These are phyloP conservation scores for Crypturellus tataupa DNA, from an alignment of 2,797 vertebrate species.

Conservation along the genomic window DNA sequence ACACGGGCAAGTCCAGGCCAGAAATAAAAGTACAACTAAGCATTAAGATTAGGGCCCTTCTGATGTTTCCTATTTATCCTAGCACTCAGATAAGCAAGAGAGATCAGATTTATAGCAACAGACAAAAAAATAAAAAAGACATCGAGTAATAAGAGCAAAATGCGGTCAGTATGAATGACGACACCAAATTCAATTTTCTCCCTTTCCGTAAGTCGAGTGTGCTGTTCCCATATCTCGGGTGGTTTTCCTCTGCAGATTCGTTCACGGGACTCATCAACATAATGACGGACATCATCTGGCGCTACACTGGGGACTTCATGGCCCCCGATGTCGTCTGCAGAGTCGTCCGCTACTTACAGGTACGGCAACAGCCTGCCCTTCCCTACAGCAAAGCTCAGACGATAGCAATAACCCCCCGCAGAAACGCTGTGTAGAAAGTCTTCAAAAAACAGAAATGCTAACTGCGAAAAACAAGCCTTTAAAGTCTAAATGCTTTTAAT, in stretches of 20 bases:
- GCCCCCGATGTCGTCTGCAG: constrained; percentile 83
- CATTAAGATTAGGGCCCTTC: neutral
- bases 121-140: no score
- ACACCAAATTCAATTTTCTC: neutral
- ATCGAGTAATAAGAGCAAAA: no score
- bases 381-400: rapidly evolving
- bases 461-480: neutral
- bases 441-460: neutral
- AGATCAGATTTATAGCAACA: no score
- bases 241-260: constrained; percentile 72
- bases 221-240: neutral
- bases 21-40: neutral
- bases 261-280: constrained; percentile 84
- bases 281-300: constrained; percentile 85
- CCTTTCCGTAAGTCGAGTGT: neutral
- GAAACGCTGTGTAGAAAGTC: neutral
- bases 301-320: constrained; percentile 84
- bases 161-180: no score
- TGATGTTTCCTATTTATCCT: neutral
- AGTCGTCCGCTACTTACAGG: constrained; percentile 82
- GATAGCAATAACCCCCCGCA: neutral
- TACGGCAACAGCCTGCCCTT: neutral
- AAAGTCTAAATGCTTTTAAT: neutral
- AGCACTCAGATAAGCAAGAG: neutral
- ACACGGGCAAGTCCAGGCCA: neutral